phyloP scores from a whole-genome alignment of 64 coral and sea anemone species.

The Pocillopora verrucosa region DNA sequence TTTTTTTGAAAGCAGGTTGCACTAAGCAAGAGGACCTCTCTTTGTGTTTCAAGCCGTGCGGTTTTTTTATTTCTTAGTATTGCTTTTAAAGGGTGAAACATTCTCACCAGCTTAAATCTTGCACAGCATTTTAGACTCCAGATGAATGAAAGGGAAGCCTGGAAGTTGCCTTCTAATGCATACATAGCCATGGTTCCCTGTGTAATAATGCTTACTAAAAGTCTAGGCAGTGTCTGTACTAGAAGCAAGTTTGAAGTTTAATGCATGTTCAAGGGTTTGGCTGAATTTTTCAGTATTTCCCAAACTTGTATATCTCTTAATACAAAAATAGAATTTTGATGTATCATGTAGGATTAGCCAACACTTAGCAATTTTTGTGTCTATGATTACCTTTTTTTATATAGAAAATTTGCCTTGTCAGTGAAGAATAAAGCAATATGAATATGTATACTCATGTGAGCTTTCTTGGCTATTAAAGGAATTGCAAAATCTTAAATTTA shows the following conservation, averaged over 20 bases:
- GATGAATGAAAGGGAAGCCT: not conserved
- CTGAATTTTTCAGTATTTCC: not conserved
- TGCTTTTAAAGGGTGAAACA: not conserved
- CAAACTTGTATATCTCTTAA: not conserved
- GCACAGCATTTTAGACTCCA: not conserved
- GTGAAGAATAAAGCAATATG: slow-evolving; percentile 9
- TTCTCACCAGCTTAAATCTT: not conserved
- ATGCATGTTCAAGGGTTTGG: not conserved
- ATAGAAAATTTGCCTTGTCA: not conserved
- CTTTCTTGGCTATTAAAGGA: not conserved
- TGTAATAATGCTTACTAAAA: not conserved
- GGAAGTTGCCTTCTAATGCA: not conserved
- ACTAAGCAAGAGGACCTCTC: no score
- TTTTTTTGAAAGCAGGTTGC: no score
- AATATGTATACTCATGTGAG: not conserved
- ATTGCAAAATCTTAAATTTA: no score
- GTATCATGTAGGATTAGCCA: not conserved
- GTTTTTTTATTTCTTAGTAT: not conserved
- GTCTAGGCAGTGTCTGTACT: not conserved
- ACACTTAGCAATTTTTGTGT: no score
- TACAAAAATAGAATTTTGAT: not conserved
- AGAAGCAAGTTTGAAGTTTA: not conserved
- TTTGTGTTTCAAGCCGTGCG: not conserved
- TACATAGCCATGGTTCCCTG: not conserved
- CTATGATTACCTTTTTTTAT: not conserved